Conservation (phyloP, 2,797 vertebrate species). For the Sylvilagus floridanus region DNA sequence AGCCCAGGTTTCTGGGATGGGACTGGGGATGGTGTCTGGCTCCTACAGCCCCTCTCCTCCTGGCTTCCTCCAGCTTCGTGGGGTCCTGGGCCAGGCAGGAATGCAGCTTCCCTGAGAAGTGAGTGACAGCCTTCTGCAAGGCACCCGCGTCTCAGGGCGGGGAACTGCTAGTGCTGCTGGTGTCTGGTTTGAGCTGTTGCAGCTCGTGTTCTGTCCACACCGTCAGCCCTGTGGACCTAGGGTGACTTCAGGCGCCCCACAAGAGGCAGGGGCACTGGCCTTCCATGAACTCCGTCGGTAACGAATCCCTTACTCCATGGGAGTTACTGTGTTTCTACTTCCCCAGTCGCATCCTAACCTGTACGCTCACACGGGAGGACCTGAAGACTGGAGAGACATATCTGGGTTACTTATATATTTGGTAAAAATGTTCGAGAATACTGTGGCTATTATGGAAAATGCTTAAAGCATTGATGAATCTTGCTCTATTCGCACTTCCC, state of each 20-base stretch:
- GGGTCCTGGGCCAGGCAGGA: background rate
- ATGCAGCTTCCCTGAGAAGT: background rate
- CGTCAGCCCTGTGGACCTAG: background rate
- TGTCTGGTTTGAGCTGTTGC: background rate
- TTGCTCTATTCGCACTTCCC: background rate
- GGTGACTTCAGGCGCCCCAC: background rate
- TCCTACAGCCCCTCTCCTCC: background rate
- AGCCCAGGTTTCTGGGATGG: background rate
- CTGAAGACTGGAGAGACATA: background rate
- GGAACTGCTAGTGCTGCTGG: background rate
- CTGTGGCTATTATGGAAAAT: background rate
- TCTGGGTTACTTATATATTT: background rate
- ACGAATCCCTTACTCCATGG: background rate
- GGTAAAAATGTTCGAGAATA: constrained; percentile 39
- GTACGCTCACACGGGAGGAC: background rate
- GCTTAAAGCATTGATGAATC: constrained; percentile 23
- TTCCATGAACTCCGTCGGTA: background rate
- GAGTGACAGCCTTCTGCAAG: background rate
- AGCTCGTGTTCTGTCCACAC: background rate
- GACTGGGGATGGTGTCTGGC: background rate
- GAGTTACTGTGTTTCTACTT: background rate
- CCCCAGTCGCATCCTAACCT: background rate
- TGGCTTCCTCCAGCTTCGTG: background rate
- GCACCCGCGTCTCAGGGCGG: background rate
- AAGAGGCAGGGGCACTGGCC: background rate